Evolutionary conservation across 2,888 invertebrate species (phyloP).

Genomic region (Unio delphinus): DNA sequence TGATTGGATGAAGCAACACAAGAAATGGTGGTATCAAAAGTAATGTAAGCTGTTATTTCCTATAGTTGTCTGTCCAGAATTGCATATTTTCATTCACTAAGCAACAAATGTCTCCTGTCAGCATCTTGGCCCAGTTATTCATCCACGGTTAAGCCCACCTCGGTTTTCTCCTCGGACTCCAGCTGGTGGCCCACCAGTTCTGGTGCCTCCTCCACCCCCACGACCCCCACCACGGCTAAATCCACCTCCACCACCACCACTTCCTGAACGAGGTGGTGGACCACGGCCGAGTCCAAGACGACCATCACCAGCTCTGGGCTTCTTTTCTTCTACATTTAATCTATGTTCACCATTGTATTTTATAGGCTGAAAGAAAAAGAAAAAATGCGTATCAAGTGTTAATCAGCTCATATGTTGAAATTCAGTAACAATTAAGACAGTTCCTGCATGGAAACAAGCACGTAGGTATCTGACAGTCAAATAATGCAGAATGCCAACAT

Average conservation of each 20-base stretch:
- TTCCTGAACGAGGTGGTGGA: slow-evolving; percentile 50
- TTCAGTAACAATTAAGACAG: neutral
- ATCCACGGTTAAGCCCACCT: slow-evolving; percentile 70
- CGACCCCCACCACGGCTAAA: slow-evolving; percentile 49
- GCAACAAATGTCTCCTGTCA: slow-evolving; percentile 33
- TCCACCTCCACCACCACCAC: slow-evolving; percentile 45
- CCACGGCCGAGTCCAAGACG: slow-evolving; percentile 52
- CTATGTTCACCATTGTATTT: slow-evolving; percentile 86
- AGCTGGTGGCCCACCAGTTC: slow-evolving; percentile 45
- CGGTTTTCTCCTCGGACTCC: slow-evolving; percentile 71
- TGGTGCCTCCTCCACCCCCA: slow-evolving; percentile 48
- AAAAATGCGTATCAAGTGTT: slow-evolving; percentile 3
- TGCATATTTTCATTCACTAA: slow-evolving; percentile 58
- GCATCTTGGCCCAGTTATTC: slow-evolving; percentile 45
- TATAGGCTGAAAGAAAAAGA: slow-evolving; percentile 79
- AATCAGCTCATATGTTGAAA: neutral
- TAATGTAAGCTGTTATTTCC: no score
- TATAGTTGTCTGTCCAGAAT: slow-evolving; percentile 36
- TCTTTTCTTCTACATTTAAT: slow-evolving; percentile 94
- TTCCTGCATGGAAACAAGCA: no score
- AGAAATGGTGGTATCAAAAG: no score
- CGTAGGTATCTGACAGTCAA: no score
- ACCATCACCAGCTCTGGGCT: slow-evolving; percentile 62
- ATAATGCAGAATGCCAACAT: no score
- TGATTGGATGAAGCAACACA: no score